A percentile compares a stretch with the other conserved stretches of the same genome.
These are phyloP conservation scores for Ormyrus pomaceus DNA, from an alignment of 2,888 invertebrate genomes.

Conservation along the genomic window DNA sequence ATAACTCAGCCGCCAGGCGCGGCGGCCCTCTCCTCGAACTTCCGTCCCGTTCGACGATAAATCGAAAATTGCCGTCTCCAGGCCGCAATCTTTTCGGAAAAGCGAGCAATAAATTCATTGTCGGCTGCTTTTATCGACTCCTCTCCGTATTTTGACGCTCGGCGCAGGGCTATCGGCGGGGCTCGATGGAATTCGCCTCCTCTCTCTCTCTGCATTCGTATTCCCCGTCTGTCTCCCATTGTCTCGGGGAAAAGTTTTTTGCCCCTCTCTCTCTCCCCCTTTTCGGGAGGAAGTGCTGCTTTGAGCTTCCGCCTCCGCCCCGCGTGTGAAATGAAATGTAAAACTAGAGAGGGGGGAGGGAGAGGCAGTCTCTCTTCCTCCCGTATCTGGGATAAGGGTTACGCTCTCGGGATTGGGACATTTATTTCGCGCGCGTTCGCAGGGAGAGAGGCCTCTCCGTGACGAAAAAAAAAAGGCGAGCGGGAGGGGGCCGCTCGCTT, in stretches of 20 bases:
- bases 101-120: conserved; percentile 38
- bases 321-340: conserved; percentile 56
- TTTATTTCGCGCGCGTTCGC: conserved; percentile 45
- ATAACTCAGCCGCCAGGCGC: not conserved
- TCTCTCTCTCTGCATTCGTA: conserved; percentile 39
- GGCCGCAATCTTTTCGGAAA: conserved; percentile 41
- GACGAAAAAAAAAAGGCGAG: not conserved
- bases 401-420: conserved; percentile 53
- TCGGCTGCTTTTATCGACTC: conserved; percentile 11
- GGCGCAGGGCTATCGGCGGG: conserved; percentile 30
- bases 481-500: conserved; percentile 15
- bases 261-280: not conserved
- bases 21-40: not conserved
- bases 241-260: not conserved
- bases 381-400: not conserved
- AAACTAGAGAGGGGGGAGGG: conserved; percentile 23
- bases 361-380: not conserved
- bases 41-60: conserved; percentile 29
- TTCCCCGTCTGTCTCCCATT: conserved; percentile 21
- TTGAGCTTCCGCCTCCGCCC: conserved; percentile 13
- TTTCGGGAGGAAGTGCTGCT: conserved; percentile 29
- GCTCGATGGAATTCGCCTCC: conserved; percentile 50
- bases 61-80: conserved; percentile 39
- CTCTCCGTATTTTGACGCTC: not conserved
- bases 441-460: not conserved